Conservation (phyloP, 2,113 vertebrate species). For the Sorex fumeus region DNA sequence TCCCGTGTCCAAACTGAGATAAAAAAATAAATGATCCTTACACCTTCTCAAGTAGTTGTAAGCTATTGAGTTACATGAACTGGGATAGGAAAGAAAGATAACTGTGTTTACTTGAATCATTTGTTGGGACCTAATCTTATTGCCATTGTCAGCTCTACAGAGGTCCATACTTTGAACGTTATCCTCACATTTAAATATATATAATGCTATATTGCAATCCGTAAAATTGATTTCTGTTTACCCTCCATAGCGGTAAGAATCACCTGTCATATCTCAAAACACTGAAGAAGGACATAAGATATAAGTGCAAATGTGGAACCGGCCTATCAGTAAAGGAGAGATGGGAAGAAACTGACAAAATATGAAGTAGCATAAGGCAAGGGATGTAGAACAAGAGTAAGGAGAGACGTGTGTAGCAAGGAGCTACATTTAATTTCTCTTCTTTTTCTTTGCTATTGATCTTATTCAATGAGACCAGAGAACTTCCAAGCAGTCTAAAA, state of each 20-base stretch:
- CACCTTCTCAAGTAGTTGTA: slow-evolving; percentile 79
- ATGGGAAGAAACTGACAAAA: not conserved
- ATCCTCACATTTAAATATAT: slow-evolving; percentile 20
- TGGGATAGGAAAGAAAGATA: slow-evolving; percentile 28
- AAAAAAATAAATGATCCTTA: slow-evolving; percentile 74
- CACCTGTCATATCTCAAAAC: not conserved
- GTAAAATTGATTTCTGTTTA: not conserved
- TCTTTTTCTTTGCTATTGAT: not conserved
- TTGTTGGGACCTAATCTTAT: slow-evolving; percentile 31
- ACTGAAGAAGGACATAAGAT: not conserved
- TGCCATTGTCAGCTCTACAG: slow-evolving; percentile 15
- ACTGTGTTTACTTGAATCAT: slow-evolving; percentile 47
- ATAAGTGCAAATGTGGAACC: not conserved
- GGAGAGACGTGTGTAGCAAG: not conserved
- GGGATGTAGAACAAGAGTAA: not conserved
- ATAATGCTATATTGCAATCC: slow-evolving; percentile 1
- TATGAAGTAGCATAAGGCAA: not conserved
- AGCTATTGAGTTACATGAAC: slow-evolving; percentile 75
- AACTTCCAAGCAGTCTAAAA: not conserved
- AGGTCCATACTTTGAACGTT: slow-evolving; percentile 51
- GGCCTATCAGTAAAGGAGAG: slow-evolving; percentile 34
- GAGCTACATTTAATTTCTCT: not conserved
- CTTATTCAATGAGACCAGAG: not conserved
- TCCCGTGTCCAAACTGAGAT: slow-evolving; percentile 74
- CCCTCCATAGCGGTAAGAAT: not conserved